A percentile compares a stretch with the other conserved stretches of the same genome.
Conservation (phyloP, 2,888 invertebrate species). For the Lamellibrachia satsuma region DNA sequence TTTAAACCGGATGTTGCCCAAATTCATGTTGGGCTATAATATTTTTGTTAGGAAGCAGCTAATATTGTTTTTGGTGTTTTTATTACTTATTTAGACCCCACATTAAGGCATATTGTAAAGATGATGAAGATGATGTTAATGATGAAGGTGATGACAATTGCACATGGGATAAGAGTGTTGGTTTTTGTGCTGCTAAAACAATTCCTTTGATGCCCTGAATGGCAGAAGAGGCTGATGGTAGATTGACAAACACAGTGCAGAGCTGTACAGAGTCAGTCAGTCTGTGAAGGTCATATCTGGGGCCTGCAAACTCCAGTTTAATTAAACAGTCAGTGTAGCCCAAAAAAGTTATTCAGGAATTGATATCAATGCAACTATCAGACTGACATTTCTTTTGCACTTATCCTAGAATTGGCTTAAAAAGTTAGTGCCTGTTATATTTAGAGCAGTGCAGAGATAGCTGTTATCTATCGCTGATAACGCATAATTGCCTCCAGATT, state of each 20-base stretch:
- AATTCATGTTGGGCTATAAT: neutral
- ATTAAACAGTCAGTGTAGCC: neutral
- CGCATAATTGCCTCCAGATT: neutral
- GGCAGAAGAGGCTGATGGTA: neutral
- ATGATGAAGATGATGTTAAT: neutral
- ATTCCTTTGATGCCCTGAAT: neutral
- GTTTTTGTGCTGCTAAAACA: neutral
- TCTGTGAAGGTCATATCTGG: too few species aligned
- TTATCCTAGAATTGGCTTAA: neutral
- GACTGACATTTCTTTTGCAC: neutral
- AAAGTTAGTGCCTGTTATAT: neutral
- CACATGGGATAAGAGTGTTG: neutral
- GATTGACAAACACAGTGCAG: neutral
- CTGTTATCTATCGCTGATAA: neutral
- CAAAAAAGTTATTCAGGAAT: neutral
- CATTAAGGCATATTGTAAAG: neutral
- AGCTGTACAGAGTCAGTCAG: too few species aligned
- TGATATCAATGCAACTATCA: neutral
- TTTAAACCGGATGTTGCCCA: neutral
- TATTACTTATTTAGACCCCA: neutral
- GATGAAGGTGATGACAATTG: neutral
- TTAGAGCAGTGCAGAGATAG: neutral
- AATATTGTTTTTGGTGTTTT: neutral
- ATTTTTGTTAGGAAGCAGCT: neutral
- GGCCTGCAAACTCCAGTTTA: neutral